Conservation (phyloP, 2,888 invertebrate genomes). For the Parthenolecanium corni region DNA sequence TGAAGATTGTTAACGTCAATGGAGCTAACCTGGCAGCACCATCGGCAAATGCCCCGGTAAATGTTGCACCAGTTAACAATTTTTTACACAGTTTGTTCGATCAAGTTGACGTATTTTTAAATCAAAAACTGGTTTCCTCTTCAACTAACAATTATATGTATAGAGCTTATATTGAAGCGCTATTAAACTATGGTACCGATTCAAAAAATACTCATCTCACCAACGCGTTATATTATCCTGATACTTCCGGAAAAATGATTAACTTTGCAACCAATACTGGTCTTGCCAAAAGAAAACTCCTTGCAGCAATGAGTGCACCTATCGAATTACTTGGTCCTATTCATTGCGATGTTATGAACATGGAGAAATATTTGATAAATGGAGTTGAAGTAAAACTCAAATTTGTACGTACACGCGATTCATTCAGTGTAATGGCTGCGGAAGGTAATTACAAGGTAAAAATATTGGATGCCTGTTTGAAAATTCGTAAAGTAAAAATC, state of each 20-base stretch:
- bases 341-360: slow-evolving; percentile 33
- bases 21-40: not conserved
- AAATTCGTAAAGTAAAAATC: slow-evolving; percentile 33
- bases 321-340: slow-evolving; percentile 31
- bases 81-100: slow-evolving; percentile 33
- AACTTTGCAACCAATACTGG: slow-evolving; percentile 16
- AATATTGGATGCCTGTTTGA: slow-evolving; percentile 32
- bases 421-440: slow-evolving; percentile 31
- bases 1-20: slow-evolving; percentile 29
- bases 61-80: slow-evolving; percentile 33
- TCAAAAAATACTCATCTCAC: slow-evolving; percentile 33
- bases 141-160: slow-evolving; percentile 34
- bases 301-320: not conserved
- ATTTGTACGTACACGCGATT: slow-evolving; percentile 31
- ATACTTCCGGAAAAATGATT: slow-evolving; percentile 30
- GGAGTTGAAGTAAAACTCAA: slow-evolving; percentile 32
- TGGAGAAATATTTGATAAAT: slow-evolving; percentile 33
- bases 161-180: slow-evolving; percentile 34
- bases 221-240: slow-evolving; percentile 29
- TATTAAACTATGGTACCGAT: slow-evolving; percentile 31
- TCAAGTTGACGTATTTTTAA: slow-evolving; percentile 34
- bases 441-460: slow-evolving; percentile 28
- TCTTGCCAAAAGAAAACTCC: not conserved
- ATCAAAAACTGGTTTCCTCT: slow-evolving; percentile 34
- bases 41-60: slow-evolving; percentile 1